phyloP scores from a whole-genome alignment of 2,113 vertebrate genomes.

The Bos javanicus region DNA sequence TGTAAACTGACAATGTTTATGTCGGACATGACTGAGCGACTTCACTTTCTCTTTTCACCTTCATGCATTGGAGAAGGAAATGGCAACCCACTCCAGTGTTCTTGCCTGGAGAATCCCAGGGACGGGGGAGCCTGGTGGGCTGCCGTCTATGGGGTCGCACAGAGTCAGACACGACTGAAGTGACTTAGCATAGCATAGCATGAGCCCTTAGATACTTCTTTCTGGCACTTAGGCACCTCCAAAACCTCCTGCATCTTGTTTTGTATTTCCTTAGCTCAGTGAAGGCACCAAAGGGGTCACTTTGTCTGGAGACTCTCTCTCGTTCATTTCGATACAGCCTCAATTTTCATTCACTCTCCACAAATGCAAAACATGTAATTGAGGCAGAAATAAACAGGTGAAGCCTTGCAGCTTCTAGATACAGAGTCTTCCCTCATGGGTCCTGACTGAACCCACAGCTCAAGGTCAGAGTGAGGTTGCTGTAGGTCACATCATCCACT shows the following conservation, averaged over 20 bases:
- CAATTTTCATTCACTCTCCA: neutral
- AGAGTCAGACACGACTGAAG: too few species aligned
- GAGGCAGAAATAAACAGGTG: neutral
- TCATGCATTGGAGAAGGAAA: too few species aligned
- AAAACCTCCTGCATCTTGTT: too few species aligned
- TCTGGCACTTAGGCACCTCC: too few species aligned
- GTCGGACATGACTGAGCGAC: too few species aligned
- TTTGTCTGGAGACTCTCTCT: neutral
- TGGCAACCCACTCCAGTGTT: too few species aligned
- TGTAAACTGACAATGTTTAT: neutral
- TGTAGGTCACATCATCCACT: neutral
- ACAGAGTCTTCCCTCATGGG: neutral
- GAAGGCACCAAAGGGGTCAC: neutral
- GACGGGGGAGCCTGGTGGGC: too few species aligned
- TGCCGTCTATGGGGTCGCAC: too few species aligned
- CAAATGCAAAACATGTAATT: neutral
- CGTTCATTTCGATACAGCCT: neutral
- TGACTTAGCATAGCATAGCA: too few species aligned
- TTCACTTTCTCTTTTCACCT: too few species aligned
- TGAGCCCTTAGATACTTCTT: too few species aligned
- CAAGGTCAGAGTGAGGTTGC: neutral
- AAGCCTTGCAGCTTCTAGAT: neutral
- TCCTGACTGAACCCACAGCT: neutral
- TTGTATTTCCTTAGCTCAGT: neutral
- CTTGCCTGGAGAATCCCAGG: too few species aligned